phyloP scores from a whole-genome alignment of 2,113 vertebrate genomes.

The Eclectus roratus region DNA sequence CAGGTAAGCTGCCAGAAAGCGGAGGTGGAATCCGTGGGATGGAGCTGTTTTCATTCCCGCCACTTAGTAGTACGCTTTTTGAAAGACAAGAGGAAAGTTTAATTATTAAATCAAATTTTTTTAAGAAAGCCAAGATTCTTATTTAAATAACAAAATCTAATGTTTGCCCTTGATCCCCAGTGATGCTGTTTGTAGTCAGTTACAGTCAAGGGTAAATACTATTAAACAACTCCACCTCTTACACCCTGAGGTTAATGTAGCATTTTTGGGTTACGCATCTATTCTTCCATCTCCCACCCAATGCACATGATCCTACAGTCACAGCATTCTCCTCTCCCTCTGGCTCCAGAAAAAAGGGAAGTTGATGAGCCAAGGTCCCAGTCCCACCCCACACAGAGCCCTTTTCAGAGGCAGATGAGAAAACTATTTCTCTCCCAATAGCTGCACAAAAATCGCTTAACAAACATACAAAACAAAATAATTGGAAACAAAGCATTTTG shows the following conservation, averaged over 20 bases:
- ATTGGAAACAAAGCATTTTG: background rate
- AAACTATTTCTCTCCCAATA: background rate
- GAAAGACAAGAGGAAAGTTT: background rate
- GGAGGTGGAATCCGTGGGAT: constrained; percentile 34
- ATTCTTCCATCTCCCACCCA: constrained; percentile 13
- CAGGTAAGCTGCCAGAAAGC: constrained; percentile 53
- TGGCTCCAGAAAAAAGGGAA: background rate
- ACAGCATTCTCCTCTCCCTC: background rate
- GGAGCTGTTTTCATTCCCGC: constrained; percentile 35
- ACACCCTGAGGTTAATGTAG: background rate
- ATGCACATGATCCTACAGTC: constrained; percentile 1
- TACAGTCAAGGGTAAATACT: background rate
- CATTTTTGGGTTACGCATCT: background rate
- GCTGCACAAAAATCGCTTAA: background rate
- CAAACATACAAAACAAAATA: background rate
- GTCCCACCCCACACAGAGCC: background rate
- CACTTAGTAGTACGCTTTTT: background rate
- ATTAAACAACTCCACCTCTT: background rate
- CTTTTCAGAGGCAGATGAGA: background rate
- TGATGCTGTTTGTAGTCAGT: background rate
- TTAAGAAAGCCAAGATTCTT: background rate
- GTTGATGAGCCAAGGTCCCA: background rate
- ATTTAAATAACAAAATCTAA: constrained; percentile 11
- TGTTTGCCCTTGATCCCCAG: background rate
- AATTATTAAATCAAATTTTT: background rate